These are phyloP conservation scores for Prorops nasuta DNA, from an alignment of 1,140 invertebrate species.

Conservation along the genomic window DNA sequence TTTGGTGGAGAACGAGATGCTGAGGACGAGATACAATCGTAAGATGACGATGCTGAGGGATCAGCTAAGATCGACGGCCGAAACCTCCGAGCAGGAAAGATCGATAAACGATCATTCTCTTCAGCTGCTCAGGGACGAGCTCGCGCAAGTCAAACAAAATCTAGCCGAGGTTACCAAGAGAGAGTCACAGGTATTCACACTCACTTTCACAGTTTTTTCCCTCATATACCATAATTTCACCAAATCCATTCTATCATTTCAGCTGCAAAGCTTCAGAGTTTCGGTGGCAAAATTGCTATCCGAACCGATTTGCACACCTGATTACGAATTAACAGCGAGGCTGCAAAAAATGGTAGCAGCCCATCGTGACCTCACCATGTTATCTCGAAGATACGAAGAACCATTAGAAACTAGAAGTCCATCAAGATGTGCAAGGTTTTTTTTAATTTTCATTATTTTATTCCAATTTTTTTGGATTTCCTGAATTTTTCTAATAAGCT, in stretches of 20 bases:
- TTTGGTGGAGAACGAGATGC: slow-evolving; percentile 70
- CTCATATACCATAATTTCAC: background rate
- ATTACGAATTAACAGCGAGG: slow-evolving; percentile 74
- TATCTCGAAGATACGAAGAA: slow-evolving; percentile 70
- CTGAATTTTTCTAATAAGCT: background rate
- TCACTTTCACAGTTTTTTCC: too few species aligned
- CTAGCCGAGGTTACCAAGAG: slow-evolving; percentile 70
- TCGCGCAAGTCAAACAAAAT: slow-evolving; percentile 68
- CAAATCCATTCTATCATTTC: background rate
- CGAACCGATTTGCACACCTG: slow-evolving; percentile 67
- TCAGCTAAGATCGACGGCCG: slow-evolving; percentile 63
- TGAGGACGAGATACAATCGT: slow-evolving; percentile 67
- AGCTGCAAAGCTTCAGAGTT: slow-evolving; percentile 68
- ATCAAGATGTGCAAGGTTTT: slow-evolving; percentile 46
- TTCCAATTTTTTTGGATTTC: background rate
- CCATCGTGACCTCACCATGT: slow-evolving; percentile 73
- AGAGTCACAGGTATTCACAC: slow-evolving; percentile 71
- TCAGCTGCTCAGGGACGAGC: slow-evolving; percentile 67
- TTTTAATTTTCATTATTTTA: slow-evolving; percentile 1
- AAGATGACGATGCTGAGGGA: slow-evolving; percentile 73
- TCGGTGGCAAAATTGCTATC: slow-evolving; percentile 69
- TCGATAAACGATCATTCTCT: slow-evolving; percentile 69
- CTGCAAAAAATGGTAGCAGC: slow-evolving; percentile 75
- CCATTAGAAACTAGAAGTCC: slow-evolving; percentile 54
- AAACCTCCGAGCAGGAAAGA: slow-evolving; percentile 69